Percentiles rank a stretch among this genome's conserved stretches.
Evolutionary conservation across 2,113 vertebrate genomes (phyloP).

Genomic region (Colossoma macropomum): DNA sequence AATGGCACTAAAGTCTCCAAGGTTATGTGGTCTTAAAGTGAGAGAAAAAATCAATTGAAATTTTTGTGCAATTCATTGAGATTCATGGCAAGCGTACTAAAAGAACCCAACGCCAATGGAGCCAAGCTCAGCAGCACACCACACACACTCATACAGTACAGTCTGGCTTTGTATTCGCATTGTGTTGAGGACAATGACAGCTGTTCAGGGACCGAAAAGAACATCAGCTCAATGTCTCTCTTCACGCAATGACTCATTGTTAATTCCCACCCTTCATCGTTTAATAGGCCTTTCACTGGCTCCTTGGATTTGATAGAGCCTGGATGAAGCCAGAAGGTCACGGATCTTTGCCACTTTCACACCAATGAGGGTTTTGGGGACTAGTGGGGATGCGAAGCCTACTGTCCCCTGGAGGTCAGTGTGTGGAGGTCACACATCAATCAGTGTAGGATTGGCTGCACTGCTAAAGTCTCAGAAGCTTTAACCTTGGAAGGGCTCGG

Average conservation of each 20-base stretch:
- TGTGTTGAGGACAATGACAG: slow-evolving; percentile 24
- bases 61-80: slow-evolving; percentile 7
- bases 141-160: slow-evolving; percentile 1
- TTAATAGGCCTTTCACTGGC: slow-evolving; percentile 21
- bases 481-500: background rate
- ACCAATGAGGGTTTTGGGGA: background rate
- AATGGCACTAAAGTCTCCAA: background rate
- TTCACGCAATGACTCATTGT: slow-evolving; percentile 24
- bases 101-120: background rate
- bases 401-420: background rate
- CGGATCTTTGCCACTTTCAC: background rate
- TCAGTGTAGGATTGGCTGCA: background rate
- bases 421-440: slow-evolving; percentile 23
- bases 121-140: background rate
- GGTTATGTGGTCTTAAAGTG: background rate
- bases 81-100: slow-evolving; percentile 9
- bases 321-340: slow-evolving; percentile 27
- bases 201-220: slow-evolving; percentile 37
- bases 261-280: slow-evolving; percentile 47
- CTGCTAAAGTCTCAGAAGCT: background rate
- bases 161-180: slow-evolving; percentile 2
- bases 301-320: slow-evolving; percentile 22
- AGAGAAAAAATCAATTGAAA: slow-evolving; percentile 5
- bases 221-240: slow-evolving; percentile 17
- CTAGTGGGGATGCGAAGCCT: background rate